Conservation (phyloP, 2,797 vertebrate genomes). For the Poeciliopsis gracilis region DNA sequence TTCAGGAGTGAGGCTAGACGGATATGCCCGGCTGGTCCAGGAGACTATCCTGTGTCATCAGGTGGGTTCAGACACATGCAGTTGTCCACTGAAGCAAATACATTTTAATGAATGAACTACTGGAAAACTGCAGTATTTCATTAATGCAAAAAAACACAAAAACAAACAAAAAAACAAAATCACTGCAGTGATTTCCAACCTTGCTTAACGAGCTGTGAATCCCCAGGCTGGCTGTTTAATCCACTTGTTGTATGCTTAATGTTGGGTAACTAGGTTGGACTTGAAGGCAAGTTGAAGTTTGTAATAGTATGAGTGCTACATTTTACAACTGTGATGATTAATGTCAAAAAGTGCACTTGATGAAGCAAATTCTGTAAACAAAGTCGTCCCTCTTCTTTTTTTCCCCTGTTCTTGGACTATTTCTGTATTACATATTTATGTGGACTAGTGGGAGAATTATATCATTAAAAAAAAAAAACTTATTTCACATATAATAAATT, state of each 20-base stretch:
- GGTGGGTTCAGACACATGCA: slow-evolving; percentile 74
- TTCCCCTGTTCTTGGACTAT: neutral
- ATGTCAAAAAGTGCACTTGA: neutral
- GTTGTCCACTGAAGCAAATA: neutral
- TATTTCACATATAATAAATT: neutral
- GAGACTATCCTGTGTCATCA: slow-evolving; percentile 94
- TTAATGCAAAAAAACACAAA: neutral
- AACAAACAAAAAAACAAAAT: neutral
- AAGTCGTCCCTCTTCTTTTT: neutral
- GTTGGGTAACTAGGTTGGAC: neutral
- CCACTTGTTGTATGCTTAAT: neutral
- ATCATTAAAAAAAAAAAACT: too few species aligned
- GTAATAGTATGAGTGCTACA: neutral
- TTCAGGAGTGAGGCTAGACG: slow-evolving; percentile 93
- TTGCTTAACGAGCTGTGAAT: neutral
- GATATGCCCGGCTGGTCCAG: slow-evolving; percentile 91
- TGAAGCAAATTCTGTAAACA: neutral
- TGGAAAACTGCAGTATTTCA: neutral
- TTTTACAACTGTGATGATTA: neutral
- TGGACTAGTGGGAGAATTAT: neutral
- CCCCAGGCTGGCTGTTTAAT: neutral
- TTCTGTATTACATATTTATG: neutral
- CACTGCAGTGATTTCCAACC: neutral
- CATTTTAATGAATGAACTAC: neutral
- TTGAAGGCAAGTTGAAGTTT: neutral